Percentiles rank a stretch among this genome's conserved stretches.
Evolutionary conservation across 2,113 vertebrate species (phyloP).

Genomic region (Picathartes gymnocephalus): DNA sequence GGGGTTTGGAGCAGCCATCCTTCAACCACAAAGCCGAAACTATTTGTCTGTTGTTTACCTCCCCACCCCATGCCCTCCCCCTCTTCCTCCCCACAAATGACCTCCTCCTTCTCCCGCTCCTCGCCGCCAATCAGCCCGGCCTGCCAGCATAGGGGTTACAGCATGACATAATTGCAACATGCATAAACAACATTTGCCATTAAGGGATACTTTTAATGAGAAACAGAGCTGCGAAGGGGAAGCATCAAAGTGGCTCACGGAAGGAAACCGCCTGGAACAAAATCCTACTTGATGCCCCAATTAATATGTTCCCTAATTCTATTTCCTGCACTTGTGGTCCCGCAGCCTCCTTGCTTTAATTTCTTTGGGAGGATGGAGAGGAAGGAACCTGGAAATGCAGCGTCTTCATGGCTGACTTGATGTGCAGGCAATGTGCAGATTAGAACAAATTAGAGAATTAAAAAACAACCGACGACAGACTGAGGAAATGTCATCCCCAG

Average conservation of each 20-base stretch:
- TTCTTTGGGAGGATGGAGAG: slow-evolving; percentile 81
- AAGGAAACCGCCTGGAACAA: slow-evolving; percentile 83
- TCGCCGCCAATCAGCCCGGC: slow-evolving; percentile 23
- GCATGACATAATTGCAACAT: slow-evolving; percentile 76
- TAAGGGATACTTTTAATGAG: slow-evolving; percentile 81
- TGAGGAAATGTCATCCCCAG: slow-evolving; percentile 80
- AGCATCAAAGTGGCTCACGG: slow-evolving; percentile 82
- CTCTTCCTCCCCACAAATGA: not conserved
- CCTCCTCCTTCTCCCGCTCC: not conserved
- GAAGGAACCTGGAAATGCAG: slow-evolving; percentile 81
- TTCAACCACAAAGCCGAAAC: not conserved
- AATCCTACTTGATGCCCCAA: slow-evolving; percentile 85
- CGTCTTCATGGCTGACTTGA: slow-evolving; percentile 78
- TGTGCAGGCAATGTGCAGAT: slow-evolving; percentile 79
- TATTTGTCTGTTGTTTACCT: not conserved
- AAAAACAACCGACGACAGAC: slow-evolving; percentile 73
- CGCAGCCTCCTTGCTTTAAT: slow-evolving; percentile 78
- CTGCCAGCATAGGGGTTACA: slow-evolving; percentile 63
- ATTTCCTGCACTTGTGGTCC: slow-evolving; percentile 83
- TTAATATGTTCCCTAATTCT: slow-evolving; percentile 86
- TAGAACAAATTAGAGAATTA: slow-evolving; percentile 86
- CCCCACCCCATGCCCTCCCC: not conserved
- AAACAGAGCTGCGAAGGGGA: slow-evolving; percentile 78
- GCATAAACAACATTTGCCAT: slow-evolving; percentile 79
- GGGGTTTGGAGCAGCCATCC: not conserved